Conservation (phyloP, 2,888 invertebrate genomes). For the Antheraea yamamai region DNA sequence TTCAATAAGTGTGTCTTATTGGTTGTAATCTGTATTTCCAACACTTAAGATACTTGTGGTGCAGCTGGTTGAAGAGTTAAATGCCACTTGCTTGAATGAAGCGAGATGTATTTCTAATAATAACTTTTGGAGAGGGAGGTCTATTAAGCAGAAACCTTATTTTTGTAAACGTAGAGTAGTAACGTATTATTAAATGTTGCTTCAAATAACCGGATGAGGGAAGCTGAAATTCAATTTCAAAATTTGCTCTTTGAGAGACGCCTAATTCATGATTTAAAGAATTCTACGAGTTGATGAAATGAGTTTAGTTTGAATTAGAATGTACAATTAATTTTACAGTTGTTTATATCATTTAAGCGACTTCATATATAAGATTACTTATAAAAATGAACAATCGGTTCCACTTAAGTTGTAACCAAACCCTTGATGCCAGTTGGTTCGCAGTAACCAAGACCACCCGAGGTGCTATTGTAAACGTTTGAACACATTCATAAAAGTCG, state of each 20-base stretch:
- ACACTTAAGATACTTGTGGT: background rate
- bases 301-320: too few relatives aligned
- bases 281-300: too few relatives aligned
- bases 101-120: background rate
- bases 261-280: background rate
- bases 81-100: background rate
- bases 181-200: background rate
- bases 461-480: slow-evolving; percentile 6
- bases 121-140: background rate
- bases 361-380: background rate
- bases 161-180: background rate
- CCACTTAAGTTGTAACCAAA: background rate
- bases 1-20: too few relatives aligned
- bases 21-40: too few relatives aligned
- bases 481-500: slow-evolving; percentile 8
- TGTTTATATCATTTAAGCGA: too few relatives aligned
- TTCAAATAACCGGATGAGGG: background rate
- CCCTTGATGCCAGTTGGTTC: background rate
- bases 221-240: background rate
- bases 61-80: background rate
- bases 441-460: background rate
- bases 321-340: too few relatives aligned
- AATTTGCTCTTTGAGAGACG: background rate
- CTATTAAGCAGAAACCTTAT: background rate
- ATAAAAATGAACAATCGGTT: background rate